Conservation (phyloP, 2,113 vertebrate genomes). For the Grantiella picta region DNA sequence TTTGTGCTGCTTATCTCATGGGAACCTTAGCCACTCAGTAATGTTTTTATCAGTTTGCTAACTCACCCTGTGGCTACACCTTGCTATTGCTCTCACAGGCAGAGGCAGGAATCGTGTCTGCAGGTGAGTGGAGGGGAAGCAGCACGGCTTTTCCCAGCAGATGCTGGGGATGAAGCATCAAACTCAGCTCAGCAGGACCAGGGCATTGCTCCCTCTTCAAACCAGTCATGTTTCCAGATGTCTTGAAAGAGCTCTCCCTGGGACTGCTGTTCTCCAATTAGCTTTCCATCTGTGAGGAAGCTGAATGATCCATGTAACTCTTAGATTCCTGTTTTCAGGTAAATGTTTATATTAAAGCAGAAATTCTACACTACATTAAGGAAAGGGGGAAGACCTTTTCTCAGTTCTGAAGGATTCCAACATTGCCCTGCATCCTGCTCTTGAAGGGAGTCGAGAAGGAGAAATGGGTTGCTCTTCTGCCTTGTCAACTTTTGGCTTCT, state of each 20-base stretch:
- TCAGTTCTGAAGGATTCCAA: background rate
- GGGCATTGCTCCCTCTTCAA: background rate
- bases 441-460: background rate
- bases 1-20: background rate
- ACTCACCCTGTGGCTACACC: background rate
- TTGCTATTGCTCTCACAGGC: background rate
- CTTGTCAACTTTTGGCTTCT: background rate
- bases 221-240: background rate
- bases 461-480: background rate
- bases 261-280: background rate
- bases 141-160: background rate
- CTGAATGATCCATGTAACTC: accelerated
- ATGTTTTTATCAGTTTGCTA: background rate
- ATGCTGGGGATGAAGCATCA: background rate
- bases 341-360: background rate
- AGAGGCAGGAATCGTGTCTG: background rate
- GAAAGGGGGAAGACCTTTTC: background rate
- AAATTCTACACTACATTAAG: background rate
- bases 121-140: background rate
- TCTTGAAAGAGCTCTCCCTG: background rate
- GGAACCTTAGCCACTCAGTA: background rate
- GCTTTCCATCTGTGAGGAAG: background rate
- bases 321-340: background rate
- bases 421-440: background rate
- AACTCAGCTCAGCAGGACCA: accelerated